Evolutionary conservation across 2,888 invertebrate species (phyloP).

Genomic region (Amphipyra tragopoginis): DNA sequence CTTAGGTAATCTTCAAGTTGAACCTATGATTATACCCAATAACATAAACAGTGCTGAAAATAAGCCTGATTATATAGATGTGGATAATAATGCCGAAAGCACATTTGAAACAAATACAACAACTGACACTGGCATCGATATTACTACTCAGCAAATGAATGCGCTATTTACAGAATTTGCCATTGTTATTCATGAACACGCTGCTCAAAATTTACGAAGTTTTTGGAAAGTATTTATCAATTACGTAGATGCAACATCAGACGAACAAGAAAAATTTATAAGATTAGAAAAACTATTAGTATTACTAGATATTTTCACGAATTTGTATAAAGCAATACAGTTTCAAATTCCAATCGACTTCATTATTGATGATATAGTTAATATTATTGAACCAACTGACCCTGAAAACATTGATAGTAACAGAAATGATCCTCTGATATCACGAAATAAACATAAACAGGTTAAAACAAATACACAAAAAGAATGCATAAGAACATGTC

Average conservation of each 20-base stretch:
- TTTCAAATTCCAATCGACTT: slow-evolving; percentile 5
- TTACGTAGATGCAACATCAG: background rate
- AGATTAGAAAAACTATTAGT: slow-evolving; percentile 10
- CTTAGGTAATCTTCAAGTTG: slow-evolving; percentile 25
- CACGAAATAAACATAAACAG: background rate
- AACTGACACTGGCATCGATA: background rate
- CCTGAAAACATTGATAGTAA: background rate
- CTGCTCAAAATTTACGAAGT: slow-evolving; percentile 13
- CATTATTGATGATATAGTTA: slow-evolving; percentile 22
- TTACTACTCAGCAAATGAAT: background rate
- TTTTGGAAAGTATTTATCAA: slow-evolving; percentile 25
- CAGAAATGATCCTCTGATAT: background rate
- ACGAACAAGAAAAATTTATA: slow-evolving; percentile 1
- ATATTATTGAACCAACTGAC: slow-evolving; percentile 14
- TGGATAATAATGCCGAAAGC: background rate
- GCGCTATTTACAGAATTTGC: background rate
- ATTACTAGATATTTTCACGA: slow-evolving; percentile 25
- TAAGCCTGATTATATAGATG: background rate
- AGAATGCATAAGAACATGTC: slow-evolving; percentile 22
- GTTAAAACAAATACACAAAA: background rate
- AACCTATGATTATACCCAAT: slow-evolving; percentile 18
- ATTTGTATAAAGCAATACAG: slow-evolving; percentile 13
- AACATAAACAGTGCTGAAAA: background rate
- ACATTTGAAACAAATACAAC: background rate
- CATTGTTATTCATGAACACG: background rate